phyloP scores from a whole-genome alignment of 2,888 invertebrate species.

The Neelides folsomi region DNA sequence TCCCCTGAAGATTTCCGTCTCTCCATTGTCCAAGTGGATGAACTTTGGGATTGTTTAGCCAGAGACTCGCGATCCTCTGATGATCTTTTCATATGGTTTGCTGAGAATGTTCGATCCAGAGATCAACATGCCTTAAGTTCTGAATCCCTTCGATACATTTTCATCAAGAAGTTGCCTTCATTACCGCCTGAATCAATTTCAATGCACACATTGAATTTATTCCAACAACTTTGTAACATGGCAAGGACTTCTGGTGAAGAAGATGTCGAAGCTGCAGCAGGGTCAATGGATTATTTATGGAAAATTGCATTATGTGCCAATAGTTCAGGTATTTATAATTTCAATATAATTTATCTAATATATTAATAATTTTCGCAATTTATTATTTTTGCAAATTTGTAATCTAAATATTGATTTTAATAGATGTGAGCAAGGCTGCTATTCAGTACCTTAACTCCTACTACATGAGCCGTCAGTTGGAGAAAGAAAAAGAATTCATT shows the following conservation, averaged over 20 bases:
- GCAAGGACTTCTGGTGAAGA: constrained; percentile 45
- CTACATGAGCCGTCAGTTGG: constrained; percentile 81
- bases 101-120: constrained; percentile 73
- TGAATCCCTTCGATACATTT: constrained; percentile 73
- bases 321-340: constrained; percentile 51
- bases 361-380: constrained; percentile 3
- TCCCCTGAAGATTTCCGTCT: constrained; percentile 77
- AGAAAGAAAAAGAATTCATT: constrained; percentile 84
- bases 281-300: constrained; percentile 90
- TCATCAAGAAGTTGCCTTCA: constrained; percentile 76
- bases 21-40: constrained; percentile 77
- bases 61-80: constrained; percentile 74
- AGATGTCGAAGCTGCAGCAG: constrained; percentile 45
- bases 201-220: constrained; percentile 77
- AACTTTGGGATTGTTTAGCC: constrained; percentile 80
- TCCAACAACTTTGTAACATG: constrained; percentile 78
- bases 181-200: constrained; percentile 77
- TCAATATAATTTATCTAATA: background rate
- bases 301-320: constrained; percentile 79
- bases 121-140: constrained; percentile 81
- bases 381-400: background rate
- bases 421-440: constrained; percentile 83
- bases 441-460: constrained; percentile 88
- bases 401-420: constrained; percentile 6
- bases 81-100: constrained; percentile 83